phyloP scores from a whole-genome alignment of 2,888 invertebrate species.

The Drosophila mercatorum region DNA sequence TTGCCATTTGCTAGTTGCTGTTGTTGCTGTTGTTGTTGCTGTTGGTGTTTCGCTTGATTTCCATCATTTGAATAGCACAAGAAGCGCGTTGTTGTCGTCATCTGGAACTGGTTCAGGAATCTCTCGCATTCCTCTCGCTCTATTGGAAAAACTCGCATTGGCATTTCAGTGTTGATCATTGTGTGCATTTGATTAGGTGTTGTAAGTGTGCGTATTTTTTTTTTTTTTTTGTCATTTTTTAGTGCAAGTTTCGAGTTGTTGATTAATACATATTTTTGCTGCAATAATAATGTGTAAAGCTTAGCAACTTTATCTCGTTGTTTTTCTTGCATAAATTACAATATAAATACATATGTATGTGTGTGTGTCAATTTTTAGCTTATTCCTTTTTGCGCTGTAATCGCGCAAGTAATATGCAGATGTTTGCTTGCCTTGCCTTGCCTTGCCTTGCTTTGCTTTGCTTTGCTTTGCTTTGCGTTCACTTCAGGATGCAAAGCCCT shows the following conservation, averaged over 20 bases:
- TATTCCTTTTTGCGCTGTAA: constrained; percentile 21
- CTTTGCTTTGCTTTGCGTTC: constrained; percentile 7
- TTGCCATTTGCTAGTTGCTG: constrained; percentile 52
- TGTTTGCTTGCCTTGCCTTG: constrained; percentile 8
- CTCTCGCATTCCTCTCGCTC: constrained; percentile 42
- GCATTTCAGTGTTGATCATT: constrained; percentile 43
- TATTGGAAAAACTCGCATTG: constrained; percentile 44
- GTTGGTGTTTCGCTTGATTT: constrained; percentile 49
- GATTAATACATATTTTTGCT: not conserved
- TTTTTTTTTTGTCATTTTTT: not conserved
- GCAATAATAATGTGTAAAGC: not conserved
- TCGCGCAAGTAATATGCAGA: constrained; percentile 24
- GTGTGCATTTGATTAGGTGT: constrained; percentile 38
- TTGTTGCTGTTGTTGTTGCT: constrained; percentile 24
- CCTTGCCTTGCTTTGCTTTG: too few relatives aligned
- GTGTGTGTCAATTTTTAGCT: constrained; percentile 5
- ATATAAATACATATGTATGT: not conserved
- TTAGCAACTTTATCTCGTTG: constrained; percentile 10
- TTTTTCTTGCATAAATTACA: not conserved
- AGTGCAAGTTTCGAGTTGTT: not conserved
- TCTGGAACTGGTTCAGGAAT: constrained; percentile 54
- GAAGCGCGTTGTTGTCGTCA: constrained; percentile 52
- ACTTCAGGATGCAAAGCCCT: constrained; percentile 53
- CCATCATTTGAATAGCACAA: constrained; percentile 62
- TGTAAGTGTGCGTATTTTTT: constrained; percentile 7